Evolutionary conservation across 2,888 invertebrate genomes (phyloP).

Genomic region (Lepeophtheirus nordmannii): DNA sequence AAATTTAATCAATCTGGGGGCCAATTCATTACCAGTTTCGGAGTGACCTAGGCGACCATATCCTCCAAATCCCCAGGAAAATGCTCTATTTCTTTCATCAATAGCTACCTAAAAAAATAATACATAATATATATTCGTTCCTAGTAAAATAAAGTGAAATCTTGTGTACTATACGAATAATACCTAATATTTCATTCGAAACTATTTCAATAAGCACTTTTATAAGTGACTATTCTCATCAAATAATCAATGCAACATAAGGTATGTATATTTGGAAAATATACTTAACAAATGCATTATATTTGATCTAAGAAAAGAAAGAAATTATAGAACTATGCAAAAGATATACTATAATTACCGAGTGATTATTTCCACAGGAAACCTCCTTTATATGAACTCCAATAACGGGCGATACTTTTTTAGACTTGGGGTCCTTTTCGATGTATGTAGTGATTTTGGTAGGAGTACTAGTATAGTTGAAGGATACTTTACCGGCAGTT

Average conservation of each 20-base stretch:
- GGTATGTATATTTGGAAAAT: background rate
- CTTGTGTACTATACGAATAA: background rate
- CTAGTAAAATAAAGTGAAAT: background rate
- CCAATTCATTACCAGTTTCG: conserved; percentile 77
- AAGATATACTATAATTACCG: conserved; percentile 41
- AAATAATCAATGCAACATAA: background rate
- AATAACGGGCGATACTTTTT: conserved; percentile 58
- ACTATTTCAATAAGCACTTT: background rate
- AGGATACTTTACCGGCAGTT: conserved; percentile 69
- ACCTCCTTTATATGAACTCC: conserved; percentile 76
- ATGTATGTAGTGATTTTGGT: conserved; percentile 69
- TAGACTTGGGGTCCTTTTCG: conserved; percentile 63
- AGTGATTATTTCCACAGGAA: conserved; percentile 78
- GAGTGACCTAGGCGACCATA: conserved; percentile 84
- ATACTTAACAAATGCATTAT: conserved; percentile 1
- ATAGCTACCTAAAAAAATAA: conserved; percentile 49
- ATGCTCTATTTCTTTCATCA: conserved; percentile 72
- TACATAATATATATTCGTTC: background rate
- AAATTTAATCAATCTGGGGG: conserved; percentile 66
- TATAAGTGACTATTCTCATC: background rate
- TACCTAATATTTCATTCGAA: background rate
- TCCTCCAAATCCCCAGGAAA: conserved; percentile 90
- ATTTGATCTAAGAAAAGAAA: background rate
- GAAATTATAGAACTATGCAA: background rate
- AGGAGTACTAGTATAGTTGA: conserved; percentile 66